A percentile compares a stretch with the other conserved stretches of the same genome.
phyloP scores from a whole-genome alignment of 2,888 invertebrate species.

The Terebella lapidaria region DNA sequence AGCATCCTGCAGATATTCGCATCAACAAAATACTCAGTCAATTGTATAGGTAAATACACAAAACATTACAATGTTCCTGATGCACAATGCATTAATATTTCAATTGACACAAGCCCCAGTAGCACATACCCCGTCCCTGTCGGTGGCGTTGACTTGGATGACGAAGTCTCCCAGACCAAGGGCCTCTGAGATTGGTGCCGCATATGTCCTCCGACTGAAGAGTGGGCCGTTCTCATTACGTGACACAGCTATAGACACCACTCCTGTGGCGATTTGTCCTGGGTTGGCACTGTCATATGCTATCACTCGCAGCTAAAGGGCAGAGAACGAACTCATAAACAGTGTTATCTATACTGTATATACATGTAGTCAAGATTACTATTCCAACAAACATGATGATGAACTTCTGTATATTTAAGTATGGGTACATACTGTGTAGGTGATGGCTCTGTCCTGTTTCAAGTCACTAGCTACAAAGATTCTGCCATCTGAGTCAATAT shows the following conservation, averaged over 20 bases:
- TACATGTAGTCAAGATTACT: neutral
- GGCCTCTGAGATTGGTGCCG: conserved; percentile 27
- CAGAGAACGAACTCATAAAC: neutral
- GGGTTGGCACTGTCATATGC: conserved; percentile 41
- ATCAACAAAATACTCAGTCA: neutral
- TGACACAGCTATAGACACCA: conserved; percentile 32
- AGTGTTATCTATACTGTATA: neutral
- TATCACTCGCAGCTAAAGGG: conserved; percentile 26
- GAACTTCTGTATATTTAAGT: neutral
- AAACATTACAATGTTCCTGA: too few species aligned
- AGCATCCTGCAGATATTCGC: conserved; percentile 24
- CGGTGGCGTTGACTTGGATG: conserved; percentile 35
- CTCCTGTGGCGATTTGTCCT: conserved; percentile 25
- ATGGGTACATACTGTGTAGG: conserved; percentile 28
- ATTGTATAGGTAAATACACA: too few species aligned
- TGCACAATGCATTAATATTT: neutral
- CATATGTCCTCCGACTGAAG: conserved; percentile 29
- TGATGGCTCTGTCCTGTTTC: conserved; percentile 14
- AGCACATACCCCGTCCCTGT: conserved; percentile 33
- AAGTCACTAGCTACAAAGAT: conserved; percentile 19
- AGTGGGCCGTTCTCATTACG: conserved; percentile 38
- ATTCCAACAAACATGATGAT: neutral
- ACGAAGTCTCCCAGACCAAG: conserved; percentile 29
- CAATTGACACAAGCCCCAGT: neutral
- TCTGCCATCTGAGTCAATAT: conserved; percentile 27